Evolutionary conservation across 2,888 invertebrate genomes (phyloP).

Genomic region (Melanophora roralis): DNA sequence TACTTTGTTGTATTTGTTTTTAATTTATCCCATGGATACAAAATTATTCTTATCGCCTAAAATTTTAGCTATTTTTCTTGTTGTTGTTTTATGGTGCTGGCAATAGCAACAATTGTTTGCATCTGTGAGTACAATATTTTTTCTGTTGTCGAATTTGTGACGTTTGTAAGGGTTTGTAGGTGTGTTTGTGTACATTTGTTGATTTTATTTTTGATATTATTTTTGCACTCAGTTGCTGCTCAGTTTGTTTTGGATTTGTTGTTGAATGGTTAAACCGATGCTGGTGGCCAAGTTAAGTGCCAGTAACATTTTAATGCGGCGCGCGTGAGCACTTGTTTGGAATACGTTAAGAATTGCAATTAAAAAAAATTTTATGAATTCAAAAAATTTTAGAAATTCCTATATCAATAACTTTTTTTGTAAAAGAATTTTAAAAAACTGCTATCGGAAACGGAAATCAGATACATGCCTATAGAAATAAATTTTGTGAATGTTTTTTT

Average conservation of each 20-base stretch:
- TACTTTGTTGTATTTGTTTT: not conserved
- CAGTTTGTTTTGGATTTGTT: constrained; percentile 45
- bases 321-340: constrained; percentile 71
- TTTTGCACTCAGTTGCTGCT: constrained; percentile 40
- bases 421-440: too few relatives aligned
- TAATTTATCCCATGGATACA: not conserved
- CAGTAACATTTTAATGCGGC: constrained; percentile 77
- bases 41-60: constrained; percentile 37
- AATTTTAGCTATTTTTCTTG: constrained; percentile 2
- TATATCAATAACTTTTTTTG: too few relatives aligned
- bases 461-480: not conserved
- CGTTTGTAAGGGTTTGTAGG: constrained; percentile 24
- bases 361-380: not conserved
- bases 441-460: not conserved
- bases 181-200: constrained; percentile 26
- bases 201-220: constrained; percentile 2
- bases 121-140: constrained; percentile 5
- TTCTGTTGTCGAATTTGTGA: constrained; percentile 18
- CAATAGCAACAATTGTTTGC: constrained; percentile 43
- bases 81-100: constrained; percentile 18
- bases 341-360: constrained; percentile 5
- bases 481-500: not conserved
- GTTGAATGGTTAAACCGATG: constrained; percentile 69
- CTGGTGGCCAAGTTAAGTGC: constrained; percentile 73
- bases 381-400: not conserved